phyloP scores from a whole-genome alignment of 2,797 vertebrate species.

The Tauraco hartlaubi region DNA sequence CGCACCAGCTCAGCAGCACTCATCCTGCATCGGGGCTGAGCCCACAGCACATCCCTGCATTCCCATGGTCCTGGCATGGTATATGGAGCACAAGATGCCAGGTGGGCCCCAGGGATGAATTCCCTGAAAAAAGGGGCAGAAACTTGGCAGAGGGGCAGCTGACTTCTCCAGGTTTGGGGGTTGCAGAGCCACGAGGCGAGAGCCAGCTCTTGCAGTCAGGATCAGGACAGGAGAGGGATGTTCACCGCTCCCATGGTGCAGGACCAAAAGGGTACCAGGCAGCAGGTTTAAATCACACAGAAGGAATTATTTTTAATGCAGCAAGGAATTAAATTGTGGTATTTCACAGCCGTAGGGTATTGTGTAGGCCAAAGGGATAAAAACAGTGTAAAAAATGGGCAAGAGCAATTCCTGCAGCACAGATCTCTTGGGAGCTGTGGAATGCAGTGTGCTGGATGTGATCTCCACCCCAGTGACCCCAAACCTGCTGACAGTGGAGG shows the following conservation, averaged over 20 bases:
- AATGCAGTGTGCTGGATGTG: not conserved
- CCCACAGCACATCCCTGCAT: not conserved
- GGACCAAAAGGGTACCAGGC: not conserved
- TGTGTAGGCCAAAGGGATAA: not conserved
- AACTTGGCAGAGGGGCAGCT: not conserved
- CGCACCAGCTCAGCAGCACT: not conserved
- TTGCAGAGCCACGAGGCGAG: not conserved
- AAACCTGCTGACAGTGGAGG: not conserved
- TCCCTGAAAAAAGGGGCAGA: not conserved
- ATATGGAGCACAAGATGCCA: not conserved
- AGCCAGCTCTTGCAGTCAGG: not conserved
- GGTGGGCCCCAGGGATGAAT: not conserved
- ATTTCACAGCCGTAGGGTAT: not conserved
- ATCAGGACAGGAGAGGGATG: not conserved
- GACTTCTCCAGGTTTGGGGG: not conserved
- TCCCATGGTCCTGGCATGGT: not conserved
- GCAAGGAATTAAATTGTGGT: not conserved
- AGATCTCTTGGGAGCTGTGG: too few relatives aligned
- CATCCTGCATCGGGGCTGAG: accelerated
- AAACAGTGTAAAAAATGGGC: not conserved
- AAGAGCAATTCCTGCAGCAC: not conserved
- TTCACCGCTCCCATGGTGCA: not conserved
- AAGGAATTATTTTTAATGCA: not conserved
- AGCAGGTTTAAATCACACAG: not conserved
- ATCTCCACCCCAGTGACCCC: not conserved